Conservation (phyloP, 1,140 invertebrate genomes). For the Mesaphorura yosii region DNA sequence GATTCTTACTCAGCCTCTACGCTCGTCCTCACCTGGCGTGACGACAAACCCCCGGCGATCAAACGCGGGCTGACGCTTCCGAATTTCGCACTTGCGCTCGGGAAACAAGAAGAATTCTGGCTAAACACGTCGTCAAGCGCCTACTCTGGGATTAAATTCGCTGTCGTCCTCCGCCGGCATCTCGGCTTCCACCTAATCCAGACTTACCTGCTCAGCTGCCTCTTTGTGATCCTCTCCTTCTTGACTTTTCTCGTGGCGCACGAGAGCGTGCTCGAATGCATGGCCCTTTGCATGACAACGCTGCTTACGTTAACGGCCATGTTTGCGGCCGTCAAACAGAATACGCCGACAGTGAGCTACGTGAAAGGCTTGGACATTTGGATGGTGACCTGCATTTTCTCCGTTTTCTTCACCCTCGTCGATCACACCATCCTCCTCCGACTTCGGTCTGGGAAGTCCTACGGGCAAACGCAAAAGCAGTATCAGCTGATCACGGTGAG, state of each 20-base stretch:
- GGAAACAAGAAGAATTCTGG: too few relatives aligned
- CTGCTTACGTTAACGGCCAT: conserved; percentile 2
- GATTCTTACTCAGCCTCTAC: too few relatives aligned
- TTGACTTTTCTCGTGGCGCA: neutral
- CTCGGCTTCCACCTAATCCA: conserved; percentile 5
- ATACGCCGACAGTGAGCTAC: conserved; percentile 14
- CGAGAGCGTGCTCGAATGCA: neutral
- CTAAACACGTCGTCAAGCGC: too few relatives aligned
- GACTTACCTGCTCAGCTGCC: neutral
- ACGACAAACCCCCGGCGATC: neutral
- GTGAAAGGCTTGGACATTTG: conserved; percentile 13
- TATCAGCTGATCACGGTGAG: too few relatives aligned
- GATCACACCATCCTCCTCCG: conserved; percentile 1
- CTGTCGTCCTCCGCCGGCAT: neutral
- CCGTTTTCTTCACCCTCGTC: neutral
- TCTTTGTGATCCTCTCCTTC: conserved; percentile 1
- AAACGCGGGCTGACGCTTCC: neutral
- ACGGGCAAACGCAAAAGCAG: too few relatives aligned
- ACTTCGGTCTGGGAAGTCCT: too few relatives aligned
- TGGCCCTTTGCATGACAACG: conserved; percentile 6
- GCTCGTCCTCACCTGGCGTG: too few relatives aligned
- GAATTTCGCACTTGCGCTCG: conserved; percentile 3
- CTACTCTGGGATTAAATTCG: conserved; percentile 4
- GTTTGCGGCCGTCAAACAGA: conserved; percentile 13
- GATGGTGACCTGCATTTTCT: conserved; percentile 5